Base-by-base conservation (phyloP, 1,140 invertebrate genomes). In the Helicoverpa zea region DNA sequence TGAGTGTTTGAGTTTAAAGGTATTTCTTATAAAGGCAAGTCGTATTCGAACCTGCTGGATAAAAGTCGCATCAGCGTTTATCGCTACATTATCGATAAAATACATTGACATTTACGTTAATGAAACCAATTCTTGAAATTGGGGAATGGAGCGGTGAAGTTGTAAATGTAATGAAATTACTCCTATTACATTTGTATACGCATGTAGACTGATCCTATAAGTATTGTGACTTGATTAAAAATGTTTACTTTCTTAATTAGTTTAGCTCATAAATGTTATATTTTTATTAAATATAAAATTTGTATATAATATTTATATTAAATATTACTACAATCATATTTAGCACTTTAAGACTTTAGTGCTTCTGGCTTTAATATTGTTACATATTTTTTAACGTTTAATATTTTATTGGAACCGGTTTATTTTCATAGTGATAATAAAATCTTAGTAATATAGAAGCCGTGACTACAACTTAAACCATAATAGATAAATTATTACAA, bases 1-100 rank as follows among this genome's bases (percentile, higher is more conserved):
- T 86, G 84, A 86, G 82, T 72, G 78, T 77, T 83, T 52, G 75
- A 82, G 56, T 79, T 72, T 84, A 81, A 84, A 84, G 77, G 83
- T 84, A 86, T 88, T 84, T 82, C 81, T 87, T 80, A 83, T 87
- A 85, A 86, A 84, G 49, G 76, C 78, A 82, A 83, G 68, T 68
- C 64, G 64, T 68, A 68, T 68, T 85, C 80, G 84, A 80, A 85
- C 63, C 52, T 78, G 68, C 56, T 76, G 83, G 80, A 85, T 87
- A 84, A 86, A 81, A 80, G 80, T 83, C 81, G 80, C 78, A 77
- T 74, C 61, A 82, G 29, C 61, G 77, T 83, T 83, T 87, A 86
- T 85, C 86, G 78, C 14, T 73, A 63, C 68, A 83, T 86, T 79
- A 86, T 83, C 83, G 77, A 80, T 84, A 83, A 86, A 80, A 83